Percentiles rank a stretch among this genome's conserved stretches.
These are phyloP conservation scores for Aleiodes sp. DNA, from an alignment of 1,140 invertebrate genomes.

Conservation along the genomic window DNA sequence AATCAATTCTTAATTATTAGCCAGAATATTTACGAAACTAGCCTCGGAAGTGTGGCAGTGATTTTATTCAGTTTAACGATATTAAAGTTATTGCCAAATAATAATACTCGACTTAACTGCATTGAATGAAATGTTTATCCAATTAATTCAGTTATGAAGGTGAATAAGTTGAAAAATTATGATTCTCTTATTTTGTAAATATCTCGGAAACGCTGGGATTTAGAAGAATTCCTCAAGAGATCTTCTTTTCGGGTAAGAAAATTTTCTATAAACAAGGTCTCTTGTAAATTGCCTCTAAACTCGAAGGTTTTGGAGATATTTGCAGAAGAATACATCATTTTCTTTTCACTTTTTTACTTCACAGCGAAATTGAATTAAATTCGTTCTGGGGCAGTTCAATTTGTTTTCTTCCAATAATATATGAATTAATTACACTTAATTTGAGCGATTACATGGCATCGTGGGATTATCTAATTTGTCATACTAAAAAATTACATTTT, in stretches of 20 bases:
- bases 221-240: too few relatives aligned
- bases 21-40: background rate
- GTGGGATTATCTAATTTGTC: conserved; percentile 45
- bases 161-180: too few relatives aligned
- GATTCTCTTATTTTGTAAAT: too few relatives aligned
- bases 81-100: background rate
- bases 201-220: too few relatives aligned
- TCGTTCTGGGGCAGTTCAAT: too few relatives aligned
- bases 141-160: conserved; percentile 15
- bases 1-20: background rate
- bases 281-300: too few relatives aligned
- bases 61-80: conserved; percentile 1
- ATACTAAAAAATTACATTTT: conserved; percentile 25
- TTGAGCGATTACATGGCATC: conserved; percentile 59
- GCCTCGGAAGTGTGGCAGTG: conserved; percentile 30
- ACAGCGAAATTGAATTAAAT: too few relatives aligned
- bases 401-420: conserved; percentile 13
- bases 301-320: too few relatives aligned
- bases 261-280: background rate
- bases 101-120: conserved; percentile 28
- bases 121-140: conserved; percentile 20
- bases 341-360: conserved; percentile 10
- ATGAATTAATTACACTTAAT: conserved; percentile 55
- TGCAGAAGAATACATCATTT: conserved; percentile 23
- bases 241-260: too few relatives aligned